phyloP scores from a whole-genome alignment of 2,797 vertebrate genomes.

The Staurois parvus region DNA sequence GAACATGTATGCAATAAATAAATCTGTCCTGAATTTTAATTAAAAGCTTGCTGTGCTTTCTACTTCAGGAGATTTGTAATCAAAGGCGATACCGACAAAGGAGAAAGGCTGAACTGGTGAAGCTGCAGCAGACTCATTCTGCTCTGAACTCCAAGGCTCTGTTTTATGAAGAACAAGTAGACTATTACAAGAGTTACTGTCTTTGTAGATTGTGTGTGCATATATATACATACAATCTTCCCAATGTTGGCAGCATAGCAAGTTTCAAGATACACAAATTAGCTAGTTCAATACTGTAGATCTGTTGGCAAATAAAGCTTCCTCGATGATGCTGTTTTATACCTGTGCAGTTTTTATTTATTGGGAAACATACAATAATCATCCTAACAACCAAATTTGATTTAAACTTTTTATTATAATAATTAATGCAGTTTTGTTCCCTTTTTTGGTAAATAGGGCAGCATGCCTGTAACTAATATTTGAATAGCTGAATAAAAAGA shows the following conservation, averaged over 20 bases:
- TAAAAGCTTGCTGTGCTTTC: neutral
- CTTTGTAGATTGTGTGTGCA: slow-evolving; percentile 64
- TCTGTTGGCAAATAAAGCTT: neutral
- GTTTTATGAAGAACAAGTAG: slow-evolving; percentile 94
- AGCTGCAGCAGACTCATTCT: slow-evolving; percentile 90
- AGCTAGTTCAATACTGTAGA: neutral
- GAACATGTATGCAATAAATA: too few relatives aligned
- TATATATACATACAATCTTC: neutral
- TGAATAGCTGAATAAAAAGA: slow-evolving; percentile 55
- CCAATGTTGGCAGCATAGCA: slow-evolving; percentile 8
- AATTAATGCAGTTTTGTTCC: slow-evolving; percentile 3
- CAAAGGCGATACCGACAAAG: slow-evolving; percentile 95
- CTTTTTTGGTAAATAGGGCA: neutral
- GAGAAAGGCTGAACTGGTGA: slow-evolving; percentile 94
- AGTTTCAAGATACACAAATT: neutral
- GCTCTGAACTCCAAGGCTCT: slow-evolving; percentile 91
- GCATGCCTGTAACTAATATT: slow-evolving; percentile 41
- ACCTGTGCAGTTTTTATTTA: slow-evolving; percentile 38
- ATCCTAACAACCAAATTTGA: slow-evolving; percentile 7
- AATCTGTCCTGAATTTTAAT: too few relatives aligned
- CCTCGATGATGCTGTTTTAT: neutral
- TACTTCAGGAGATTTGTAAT: slow-evolving; percentile 91
- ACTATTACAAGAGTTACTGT: slow-evolving; percentile 89
- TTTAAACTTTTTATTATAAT: slow-evolving; percentile 12
- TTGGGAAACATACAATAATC: slow-evolving; percentile 12